Evolutionary conservation across 2,888 invertebrate species (phyloP).

Genomic region (Callyntrura sp.): DNA sequence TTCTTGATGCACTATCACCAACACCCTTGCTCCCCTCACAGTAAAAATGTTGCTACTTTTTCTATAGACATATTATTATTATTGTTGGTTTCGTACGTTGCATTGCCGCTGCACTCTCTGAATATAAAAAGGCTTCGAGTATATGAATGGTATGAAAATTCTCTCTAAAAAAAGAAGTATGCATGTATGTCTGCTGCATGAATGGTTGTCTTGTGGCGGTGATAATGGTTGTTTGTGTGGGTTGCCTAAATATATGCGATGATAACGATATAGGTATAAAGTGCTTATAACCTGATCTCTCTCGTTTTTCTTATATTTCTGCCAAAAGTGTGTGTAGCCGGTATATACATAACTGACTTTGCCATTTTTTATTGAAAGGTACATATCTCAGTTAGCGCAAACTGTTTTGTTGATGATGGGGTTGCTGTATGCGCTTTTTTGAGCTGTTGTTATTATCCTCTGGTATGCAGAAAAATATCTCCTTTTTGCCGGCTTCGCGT

Average conservation of each 20-base stretch:
- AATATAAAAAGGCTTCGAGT: background rate
- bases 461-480: conserved; percentile 65
- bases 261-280: background rate
- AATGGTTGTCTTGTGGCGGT: conserved; percentile 64
- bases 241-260: conserved; percentile 63
- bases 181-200: conserved; percentile 74
- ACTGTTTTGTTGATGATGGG: background rate
- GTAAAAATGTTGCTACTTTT: conserved; percentile 38
- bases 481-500: conserved; percentile 68
- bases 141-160: conserved; percentile 37
- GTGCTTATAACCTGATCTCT: conserved; percentile 58
- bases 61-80: background rate
- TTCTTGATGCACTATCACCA: conserved; percentile 67
- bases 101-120: background rate
- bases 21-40: conserved; percentile 76
- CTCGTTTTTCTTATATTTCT: conserved; percentile 10
- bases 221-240: conserved; percentile 57
- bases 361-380: conserved; percentile 69
- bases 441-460: conserved; percentile 5
- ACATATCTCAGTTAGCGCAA: background rate
- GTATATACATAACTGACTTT: conserved; percentile 78
- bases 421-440: background rate
- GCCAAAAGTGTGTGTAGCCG: conserved; percentile 68
- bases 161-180: conserved; percentile 45
- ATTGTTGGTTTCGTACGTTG: background rate